Evolutionary conservation across 2,113 vertebrate genomes (phyloP), one percentile per base, ranked within the genome.

Genomic region (Sylvilagus bachmani): DNA sequence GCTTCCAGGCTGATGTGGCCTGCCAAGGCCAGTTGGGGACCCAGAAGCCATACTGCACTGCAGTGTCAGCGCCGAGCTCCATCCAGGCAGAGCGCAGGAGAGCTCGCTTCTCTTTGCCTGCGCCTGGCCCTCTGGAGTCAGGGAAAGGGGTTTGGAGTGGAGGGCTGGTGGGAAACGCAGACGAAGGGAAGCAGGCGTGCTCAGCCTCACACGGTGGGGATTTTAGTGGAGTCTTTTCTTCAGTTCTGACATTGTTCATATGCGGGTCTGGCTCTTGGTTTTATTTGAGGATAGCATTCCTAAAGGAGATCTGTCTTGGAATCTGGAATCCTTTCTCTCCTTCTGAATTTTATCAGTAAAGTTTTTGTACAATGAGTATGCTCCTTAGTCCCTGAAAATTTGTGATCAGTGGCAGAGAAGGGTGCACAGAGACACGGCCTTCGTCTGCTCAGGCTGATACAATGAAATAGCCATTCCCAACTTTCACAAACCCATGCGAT

Each of bases 1-100:
- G 97, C 97, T 95, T 80, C 71, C 25, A 17, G 38, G 33, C 71
- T 8, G 87, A n/a, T 51, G 33, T 36, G 82, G 84, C 62, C 85
- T 94, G 97, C 97, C 95, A 97, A 90, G 44, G 89, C 70, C 61
- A 0, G 93, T 49, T 61, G 97, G 97, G 89, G 90, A 80, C 74
- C 86, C 5, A 93, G 92, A 70, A 78, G 84, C 74, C 95, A 58
- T 10, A 49, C 82, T 38, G 89, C 82, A 92, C 19, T 36, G 82
- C 95, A 92, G 89, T 84, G 95, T 92, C 95, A 49, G 79, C 36
- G 85, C 69, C 12, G 6, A n/a, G 74, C 29, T 8, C 19, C 73
- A 71, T 88, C 84, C 91, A 86, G 80, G 91, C 77, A 67, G 29
- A 25, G 49, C 13, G 36, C 0, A 61, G 91, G 91, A 36, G 79